A percentile compares a stretch with the other conserved stretches of the same genome.
phyloP scores from a whole-genome alignment of 2,797 vertebrate species.

The Rhabdophis nuchalis region DNA sequence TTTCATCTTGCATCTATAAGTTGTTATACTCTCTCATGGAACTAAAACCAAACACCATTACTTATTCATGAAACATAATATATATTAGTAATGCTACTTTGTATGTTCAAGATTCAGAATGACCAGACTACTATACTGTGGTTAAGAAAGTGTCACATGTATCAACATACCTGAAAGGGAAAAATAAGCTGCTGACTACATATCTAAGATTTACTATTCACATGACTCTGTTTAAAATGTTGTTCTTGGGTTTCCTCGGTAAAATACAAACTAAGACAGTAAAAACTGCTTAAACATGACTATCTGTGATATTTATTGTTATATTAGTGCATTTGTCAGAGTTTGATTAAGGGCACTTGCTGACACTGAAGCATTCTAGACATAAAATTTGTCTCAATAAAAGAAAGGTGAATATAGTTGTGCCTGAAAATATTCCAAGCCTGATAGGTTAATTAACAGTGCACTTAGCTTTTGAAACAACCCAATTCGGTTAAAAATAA shows the following conservation, averaged over 20 bases:
- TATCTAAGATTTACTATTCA: not conserved
- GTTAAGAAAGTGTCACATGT: not conserved
- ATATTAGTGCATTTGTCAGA: not conserved
- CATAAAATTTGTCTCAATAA: not conserved
- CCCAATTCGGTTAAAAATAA: not conserved
- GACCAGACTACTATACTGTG: not conserved
- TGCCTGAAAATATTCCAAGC: not conserved
- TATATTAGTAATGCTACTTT: not conserved
- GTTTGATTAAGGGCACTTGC: not conserved
- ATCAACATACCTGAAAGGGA: not conserved
- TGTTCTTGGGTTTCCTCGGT: not conserved
- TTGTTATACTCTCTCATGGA: not conserved
- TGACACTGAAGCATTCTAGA: not conserved
- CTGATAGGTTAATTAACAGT: not conserved
- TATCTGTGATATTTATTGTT: slow-evolving; percentile 4
- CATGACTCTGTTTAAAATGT: not conserved
- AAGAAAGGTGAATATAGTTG: not conserved
- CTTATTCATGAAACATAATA: not conserved
- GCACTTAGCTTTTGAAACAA: not conserved
- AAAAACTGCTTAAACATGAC: not conserved
- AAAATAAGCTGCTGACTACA: not conserved
- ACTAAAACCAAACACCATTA: not conserved
- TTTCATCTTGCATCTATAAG: not conserved
- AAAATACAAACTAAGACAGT: slow-evolving; percentile 10
- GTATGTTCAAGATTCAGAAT: not conserved